A percentile compares a stretch with the other conserved stretches of the same genome.
These are phyloP conservation scores for Drosophila dives DNA, from an alignment of 2,888 invertebrate species.

Conservation along the genomic window DNA sequence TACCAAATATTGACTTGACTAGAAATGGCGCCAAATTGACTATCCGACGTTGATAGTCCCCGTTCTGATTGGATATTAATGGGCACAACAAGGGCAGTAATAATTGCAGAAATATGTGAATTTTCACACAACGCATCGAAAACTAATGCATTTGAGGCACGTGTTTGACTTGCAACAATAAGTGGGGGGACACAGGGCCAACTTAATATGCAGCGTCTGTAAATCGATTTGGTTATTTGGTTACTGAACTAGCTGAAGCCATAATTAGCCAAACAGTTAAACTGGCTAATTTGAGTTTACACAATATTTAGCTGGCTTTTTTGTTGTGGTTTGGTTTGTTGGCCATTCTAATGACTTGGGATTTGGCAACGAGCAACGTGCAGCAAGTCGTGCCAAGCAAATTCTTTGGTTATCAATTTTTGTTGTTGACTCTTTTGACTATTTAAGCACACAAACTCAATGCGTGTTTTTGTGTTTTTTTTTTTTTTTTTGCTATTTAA, in stretches of 20 bases:
- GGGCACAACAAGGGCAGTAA: not conserved
- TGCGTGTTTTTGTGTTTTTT: not conserved
- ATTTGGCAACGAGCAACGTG: constrained; percentile 27
- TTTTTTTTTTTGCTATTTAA: not conserved
- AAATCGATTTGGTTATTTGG: constrained; percentile 55
- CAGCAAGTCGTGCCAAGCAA: constrained; percentile 27
- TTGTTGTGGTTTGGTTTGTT: constrained; percentile 11
- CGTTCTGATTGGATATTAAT: not conserved
- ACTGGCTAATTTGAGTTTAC: constrained; percentile 61
- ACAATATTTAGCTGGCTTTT: constrained; percentile 34
- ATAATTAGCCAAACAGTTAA: constrained; percentile 65
- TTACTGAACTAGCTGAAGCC: constrained; percentile 45
- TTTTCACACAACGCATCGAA: not conserved
- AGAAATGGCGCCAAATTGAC: not conserved
- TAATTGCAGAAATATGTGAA: not conserved
- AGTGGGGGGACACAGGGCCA: not conserved
- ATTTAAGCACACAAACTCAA: constrained; percentile 15
- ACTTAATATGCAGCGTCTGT: constrained; percentile 14
- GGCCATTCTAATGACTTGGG: constrained; percentile 28
- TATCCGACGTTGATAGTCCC: not conserved
- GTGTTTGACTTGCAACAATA: constrained; percentile 17
- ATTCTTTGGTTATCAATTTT: constrained; percentile 49
- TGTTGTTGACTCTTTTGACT: constrained; percentile 28
- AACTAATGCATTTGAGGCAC: constrained; percentile 19
- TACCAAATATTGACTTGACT: not conserved